A percentile compares a stretch with the other conserved stretches of the same genome.
Conservation (phyloP, 1,140 invertebrate species). For the Heliothis virescens region DNA sequence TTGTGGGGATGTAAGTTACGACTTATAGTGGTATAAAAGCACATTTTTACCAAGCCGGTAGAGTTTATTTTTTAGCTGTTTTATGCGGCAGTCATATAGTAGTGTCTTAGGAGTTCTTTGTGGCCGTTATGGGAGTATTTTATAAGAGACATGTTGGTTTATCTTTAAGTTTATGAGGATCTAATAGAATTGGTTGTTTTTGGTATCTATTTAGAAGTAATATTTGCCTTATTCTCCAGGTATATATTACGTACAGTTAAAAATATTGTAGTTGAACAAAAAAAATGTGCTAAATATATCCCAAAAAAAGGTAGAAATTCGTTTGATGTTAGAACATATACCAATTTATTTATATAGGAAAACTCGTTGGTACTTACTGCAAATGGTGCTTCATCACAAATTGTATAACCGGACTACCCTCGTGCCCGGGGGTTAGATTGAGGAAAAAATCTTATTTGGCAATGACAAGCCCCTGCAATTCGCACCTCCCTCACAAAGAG, state of each 20-base stretch:
- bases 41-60: neutral
- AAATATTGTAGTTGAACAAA: too few relatives aligned
- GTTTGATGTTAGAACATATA: neutral
- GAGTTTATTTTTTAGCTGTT: slow-evolving; percentile 2
- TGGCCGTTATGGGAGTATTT: neutral
- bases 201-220: too few relatives aligned
- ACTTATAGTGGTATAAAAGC: neutral
- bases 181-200: too few relatives aligned
- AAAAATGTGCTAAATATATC: too few relatives aligned
- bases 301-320: too few relatives aligned
- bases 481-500: slow-evolving; percentile 64
- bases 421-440: slow-evolving; percentile 66
- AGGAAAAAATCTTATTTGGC: slow-evolving; percentile 85
- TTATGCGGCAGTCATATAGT: neutral
- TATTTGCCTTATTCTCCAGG: too few relatives aligned
- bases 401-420: slow-evolving; percentile 76
- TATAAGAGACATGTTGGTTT: neutral
- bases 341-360: neutral
- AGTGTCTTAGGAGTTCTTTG: neutral
- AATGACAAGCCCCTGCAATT: slow-evolving; percentile 66
- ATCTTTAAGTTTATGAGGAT: neutral
- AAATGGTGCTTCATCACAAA: slow-evolving; percentile 69
- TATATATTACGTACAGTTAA: too few relatives aligned
- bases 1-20: slow-evolving; percentile 39
- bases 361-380: slow-evolving; percentile 40